A percentile compares a stretch with the other conserved stretches of the same genome.
Conservation (phyloP, 1,140 invertebrate genomes). For the Lucilia cuprina region DNA sequence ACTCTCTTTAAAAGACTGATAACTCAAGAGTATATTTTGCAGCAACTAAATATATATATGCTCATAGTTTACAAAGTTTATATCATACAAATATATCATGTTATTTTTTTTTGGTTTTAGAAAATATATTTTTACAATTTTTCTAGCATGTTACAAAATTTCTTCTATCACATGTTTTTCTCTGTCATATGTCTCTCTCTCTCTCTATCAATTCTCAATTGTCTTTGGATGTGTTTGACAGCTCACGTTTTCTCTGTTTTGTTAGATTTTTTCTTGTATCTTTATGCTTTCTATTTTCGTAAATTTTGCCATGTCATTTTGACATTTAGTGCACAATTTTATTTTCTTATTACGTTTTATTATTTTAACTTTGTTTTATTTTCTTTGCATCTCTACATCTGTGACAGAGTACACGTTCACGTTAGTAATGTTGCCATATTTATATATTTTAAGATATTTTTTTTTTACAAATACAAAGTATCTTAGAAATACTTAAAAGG, state of each 20-base stretch:
- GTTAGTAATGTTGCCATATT: background rate
- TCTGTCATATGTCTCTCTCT: background rate
- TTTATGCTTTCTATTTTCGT: background rate
- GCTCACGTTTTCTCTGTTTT: background rate
- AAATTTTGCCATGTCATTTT: conserved; percentile 31
- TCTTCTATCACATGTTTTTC: background rate
- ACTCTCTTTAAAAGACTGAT: no score
- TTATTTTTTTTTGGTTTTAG: background rate
- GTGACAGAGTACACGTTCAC: background rate
- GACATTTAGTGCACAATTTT: background rate
- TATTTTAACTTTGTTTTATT: background rate
- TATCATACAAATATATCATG: background rate
- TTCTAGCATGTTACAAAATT: conserved; percentile 1
- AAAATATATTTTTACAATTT: background rate
- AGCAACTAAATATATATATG: background rate
- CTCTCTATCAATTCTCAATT: background rate
- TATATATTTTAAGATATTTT: background rate
- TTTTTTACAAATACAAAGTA: background rate
- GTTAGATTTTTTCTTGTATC: background rate
- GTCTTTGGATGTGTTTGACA: background rate
- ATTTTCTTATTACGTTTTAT: background rate
- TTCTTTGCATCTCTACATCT: background rate
- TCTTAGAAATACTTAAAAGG: background rate
- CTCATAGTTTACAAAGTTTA: background rate
- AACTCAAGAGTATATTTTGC: background rate